Evolutionary conservation across 2,797 vertebrate species (phyloP).

Genomic region (Huso huso): DNA sequence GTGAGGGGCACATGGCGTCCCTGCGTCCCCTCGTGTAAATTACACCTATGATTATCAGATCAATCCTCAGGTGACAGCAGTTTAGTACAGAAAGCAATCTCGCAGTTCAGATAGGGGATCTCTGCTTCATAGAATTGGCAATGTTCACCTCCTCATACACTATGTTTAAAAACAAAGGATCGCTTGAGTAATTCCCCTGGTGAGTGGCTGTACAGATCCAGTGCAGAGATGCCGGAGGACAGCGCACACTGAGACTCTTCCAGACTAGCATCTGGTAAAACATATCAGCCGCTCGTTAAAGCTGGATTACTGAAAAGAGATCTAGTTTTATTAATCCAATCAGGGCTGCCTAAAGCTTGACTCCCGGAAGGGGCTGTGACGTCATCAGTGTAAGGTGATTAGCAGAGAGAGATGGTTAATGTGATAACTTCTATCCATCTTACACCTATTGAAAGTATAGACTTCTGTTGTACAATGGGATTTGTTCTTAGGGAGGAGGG

Average conservation of each 20-base stretch:
- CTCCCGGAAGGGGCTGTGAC: neutral
- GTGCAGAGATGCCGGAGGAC: constrained; percentile 4
- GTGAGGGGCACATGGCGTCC: too few relatives aligned
- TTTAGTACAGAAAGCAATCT: too few relatives aligned
- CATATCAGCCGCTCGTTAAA: constrained; percentile 26
- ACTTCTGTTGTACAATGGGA: neutral
- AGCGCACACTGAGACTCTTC: constrained; percentile 6
- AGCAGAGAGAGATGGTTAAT: neutral
- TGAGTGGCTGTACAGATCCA: too few relatives aligned
- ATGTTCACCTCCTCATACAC: too few relatives aligned
- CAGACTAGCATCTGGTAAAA: constrained; percentile 24
- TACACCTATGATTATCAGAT: too few relatives aligned
- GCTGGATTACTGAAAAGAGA: constrained; percentile 34
- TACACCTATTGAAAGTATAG: neutral
- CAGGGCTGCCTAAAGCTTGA: constrained; percentile 28
- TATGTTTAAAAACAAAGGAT: too few relatives aligned
- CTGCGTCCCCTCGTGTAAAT: too few relatives aligned
- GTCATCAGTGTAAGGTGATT: neutral
- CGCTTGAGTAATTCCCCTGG: too few relatives aligned
- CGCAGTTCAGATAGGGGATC: too few relatives aligned
- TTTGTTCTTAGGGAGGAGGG: too few relatives aligned
- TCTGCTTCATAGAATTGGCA: too few relatives aligned
- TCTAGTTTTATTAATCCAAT: constrained; percentile 39
- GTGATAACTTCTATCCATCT: neutral
- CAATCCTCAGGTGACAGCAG: too few relatives aligned